Evolutionary conservation across 1,140 invertebrate species (phyloP).

Genomic region (Holcopasites calliopsidis): DNA sequence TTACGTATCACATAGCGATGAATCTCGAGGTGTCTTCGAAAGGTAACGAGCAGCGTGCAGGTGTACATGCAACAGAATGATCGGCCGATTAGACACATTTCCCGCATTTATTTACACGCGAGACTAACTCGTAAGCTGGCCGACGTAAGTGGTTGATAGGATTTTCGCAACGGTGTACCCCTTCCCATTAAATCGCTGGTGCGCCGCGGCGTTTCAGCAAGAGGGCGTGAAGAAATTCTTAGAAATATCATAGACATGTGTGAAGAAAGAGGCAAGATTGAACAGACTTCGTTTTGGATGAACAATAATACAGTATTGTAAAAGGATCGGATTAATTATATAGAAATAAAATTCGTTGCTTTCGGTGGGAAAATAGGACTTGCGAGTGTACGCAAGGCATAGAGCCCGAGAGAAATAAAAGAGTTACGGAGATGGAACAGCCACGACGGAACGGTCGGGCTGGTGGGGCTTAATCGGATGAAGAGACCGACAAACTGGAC

Average conservation of each 20-base stretch:
- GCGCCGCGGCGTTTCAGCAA: neutral
- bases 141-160: neutral
- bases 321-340: no score
- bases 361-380: no score
- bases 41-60: conserved; percentile 23
- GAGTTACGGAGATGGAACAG: conserved; percentile 31
- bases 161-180: conserved; percentile 15
- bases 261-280: no score
- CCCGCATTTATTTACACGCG: conserved; percentile 35
- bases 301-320: no score
- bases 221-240: neutral
- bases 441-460: conserved; percentile 20
- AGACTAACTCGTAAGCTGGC: conserved; percentile 11
- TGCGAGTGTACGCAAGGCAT: no score
- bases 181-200: neutral
- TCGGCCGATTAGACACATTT: conserved; percentile 44
- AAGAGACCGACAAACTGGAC: conserved; percentile 70
- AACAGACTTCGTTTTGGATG: no score
- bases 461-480: conserved; percentile 70
- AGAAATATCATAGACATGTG: no score
- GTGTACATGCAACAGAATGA: conserved; percentile 20
- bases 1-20: conserved; percentile 41
- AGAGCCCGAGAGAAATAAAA: conserved; percentile 28
- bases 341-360: no score
- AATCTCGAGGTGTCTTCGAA: conserved; percentile 35